Evolutionary conservation across 1,140 invertebrate species (phyloP), one percentile per base, ranked within the genome.

Genomic region (Magallana angulata): DNA sequence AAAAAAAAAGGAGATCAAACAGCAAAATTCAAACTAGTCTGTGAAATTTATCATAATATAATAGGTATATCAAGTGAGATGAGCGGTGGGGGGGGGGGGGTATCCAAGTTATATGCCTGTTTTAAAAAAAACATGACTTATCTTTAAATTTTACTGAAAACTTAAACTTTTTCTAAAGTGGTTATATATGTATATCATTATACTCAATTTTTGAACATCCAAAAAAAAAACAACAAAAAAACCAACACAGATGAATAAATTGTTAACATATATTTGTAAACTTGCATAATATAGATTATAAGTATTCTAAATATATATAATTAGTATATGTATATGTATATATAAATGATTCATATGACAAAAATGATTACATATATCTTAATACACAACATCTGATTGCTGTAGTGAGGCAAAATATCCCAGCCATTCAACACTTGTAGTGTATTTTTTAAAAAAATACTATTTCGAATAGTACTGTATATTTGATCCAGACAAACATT

Each of bases 261-360:
- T 8, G 18, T 82, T 56, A 57, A 82, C 57, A 57, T 82, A 57
- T 82, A 56, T 57, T 57, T 82, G 57, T 82, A 82, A 57, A 82
- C 57, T 57, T 82, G 57, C 57, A 82, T 82, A 82, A 76, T 76
- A 76, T 76, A 30, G 24, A 30, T 82, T 14, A 82, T 82, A 82
- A n/a, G 57, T 82, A 48, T 57, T 56, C 16, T 82, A 82, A 36
- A 80, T 80, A 82, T 82, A 82, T n/a, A 14, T 57, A 82, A 57
- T 57, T 57, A 11, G 24, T 76, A 76, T 4, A 76, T 30, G 24
- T 71, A 24, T 24, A 24, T 24, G 36, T 48, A 48, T 48, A 4
- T 76, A 76, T 76, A 76, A 76, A 48, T 76, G 24, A 12, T 76
- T 30, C 24, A 30, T 36, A 76, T 76, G 68, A 76, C 24, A 36